A percentile compares a stretch with the other conserved stretches of the same genome.
These are phyloP conservation scores for Pionites leucogaster DNA, from an alignment of 2,113 vertebrate genomes.

Conservation along the genomic window DNA sequence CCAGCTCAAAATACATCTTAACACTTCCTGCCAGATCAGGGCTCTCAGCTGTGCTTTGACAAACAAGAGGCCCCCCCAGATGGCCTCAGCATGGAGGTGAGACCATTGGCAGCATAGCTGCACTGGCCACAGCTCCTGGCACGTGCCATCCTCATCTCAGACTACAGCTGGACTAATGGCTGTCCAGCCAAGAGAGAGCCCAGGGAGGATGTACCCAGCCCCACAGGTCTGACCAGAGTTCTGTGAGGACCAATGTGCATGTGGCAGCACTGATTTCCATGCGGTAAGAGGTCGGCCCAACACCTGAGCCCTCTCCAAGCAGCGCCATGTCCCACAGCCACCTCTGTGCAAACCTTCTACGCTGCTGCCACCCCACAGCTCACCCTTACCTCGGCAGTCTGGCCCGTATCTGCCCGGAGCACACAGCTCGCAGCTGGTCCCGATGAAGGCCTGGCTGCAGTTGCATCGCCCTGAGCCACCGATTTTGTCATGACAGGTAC, in stretches of 20 bases:
- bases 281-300: neutral
- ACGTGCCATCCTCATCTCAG: neutral
- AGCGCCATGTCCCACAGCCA: neutral
- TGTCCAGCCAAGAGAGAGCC: neutral
- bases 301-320: neutral
- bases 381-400: constrained; percentile 82
- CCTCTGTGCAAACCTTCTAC: rapidly evolving
- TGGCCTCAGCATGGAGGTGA: neutral
- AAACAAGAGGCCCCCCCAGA: neutral
- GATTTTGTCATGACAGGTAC: constrained; percentile 78
- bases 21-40: neutral
- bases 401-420: constrained; percentile 75
- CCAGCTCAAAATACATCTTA: neutral
- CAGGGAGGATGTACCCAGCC: neutral
- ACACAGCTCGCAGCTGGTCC: constrained; percentile 86
- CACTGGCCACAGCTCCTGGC: neutral
- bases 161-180: neutral
- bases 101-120: neutral
- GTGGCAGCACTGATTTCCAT: neutral
- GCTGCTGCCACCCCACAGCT: neutral
- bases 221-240: rapidly evolving
- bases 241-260: rapidly evolving
- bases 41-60: neutral
- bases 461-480: constrained; percentile 78
- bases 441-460: constrained; percentile 81